Percentiles rank a stretch among this genome's conserved stretches.
Evolutionary conservation across 2,797 vertebrate genomes (phyloP).

Genomic region (Megaceryle alcyon): DNA sequence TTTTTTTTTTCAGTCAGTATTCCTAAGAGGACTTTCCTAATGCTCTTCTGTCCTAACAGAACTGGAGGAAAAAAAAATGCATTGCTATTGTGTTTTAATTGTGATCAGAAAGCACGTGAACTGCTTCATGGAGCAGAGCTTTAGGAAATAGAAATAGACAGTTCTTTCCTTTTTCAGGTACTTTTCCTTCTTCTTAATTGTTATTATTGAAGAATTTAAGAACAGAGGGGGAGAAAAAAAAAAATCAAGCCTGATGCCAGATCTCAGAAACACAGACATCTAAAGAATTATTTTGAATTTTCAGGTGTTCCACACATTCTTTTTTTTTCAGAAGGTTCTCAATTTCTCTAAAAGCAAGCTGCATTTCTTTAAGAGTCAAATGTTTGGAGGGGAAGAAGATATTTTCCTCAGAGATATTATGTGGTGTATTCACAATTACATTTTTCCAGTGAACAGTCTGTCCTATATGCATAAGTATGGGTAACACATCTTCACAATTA

Average conservation of each 20-base stretch:
- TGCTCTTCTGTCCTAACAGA: background rate
- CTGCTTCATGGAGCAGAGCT: background rate
- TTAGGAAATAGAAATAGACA: background rate
- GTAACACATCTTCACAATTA: background rate
- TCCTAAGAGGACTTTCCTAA: background rate
- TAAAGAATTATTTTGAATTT: background rate
- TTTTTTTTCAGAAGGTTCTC: background rate
- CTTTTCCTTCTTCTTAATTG: background rate
- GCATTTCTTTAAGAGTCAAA: background rate
- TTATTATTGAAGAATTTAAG: background rate
- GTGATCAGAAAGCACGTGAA: background rate
- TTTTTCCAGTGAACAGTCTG: background rate
- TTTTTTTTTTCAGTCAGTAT: background rate
- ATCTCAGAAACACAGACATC: background rate
- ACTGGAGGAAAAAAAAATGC: background rate
- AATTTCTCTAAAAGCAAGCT: background rate
- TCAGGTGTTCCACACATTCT: background rate
- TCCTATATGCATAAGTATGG: background rate
- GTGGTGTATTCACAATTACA: rapidly evolving
- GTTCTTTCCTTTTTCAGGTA: background rate
- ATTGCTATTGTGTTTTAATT: background rate
- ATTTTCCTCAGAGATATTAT: background rate
- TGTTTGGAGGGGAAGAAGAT: background rate
- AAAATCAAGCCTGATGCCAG: background rate
- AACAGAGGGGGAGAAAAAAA: background rate